Evolutionary conservation across 2,113 vertebrate species (phyloP), one percentile per base, ranked within the genome.

Genomic region (Cinclus mexicanus): DNA sequence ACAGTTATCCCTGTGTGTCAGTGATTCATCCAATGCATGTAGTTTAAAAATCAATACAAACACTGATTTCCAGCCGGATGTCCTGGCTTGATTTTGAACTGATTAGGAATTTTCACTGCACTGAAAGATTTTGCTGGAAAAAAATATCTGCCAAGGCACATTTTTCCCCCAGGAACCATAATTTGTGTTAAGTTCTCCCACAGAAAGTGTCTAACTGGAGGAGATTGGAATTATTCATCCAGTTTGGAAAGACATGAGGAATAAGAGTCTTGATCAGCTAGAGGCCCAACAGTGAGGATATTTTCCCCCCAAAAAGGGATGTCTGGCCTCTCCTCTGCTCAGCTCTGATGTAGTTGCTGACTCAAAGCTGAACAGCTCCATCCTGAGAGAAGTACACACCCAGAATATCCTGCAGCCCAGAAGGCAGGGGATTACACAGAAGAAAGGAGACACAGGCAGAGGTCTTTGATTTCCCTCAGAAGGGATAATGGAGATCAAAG

Each of bases 281-380:
- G 68, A 88, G 53, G n/a, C 49, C 86, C 49, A 71, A 53, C 29
- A 72, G 44, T 2, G 6, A 64, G 29, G 24, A 7, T 33, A 33
- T 64, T 92, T 92, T 37, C 35, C 21, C 41, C 89, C 60, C 31
- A 76, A 82, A 80, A 87, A 82, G 35, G 35, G 57, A 42, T 2
- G 6, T 20, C 37, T 78, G 57, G 16, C 16, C 24, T 87, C 67
- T 78, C 50, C 67, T 78, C 50, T 69, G 28, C 46, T 91, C 50
- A 31, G 68, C 60, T 53, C 61, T 60, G 37, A 29, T 47, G 28
- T 7, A 33, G 35, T 6, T 80, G 10, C 63, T 59, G 72, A 63
- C 80, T 80, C 42, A 65, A 88, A 86, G 76, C 86, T 63, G 89
- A 95, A 83, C 79, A 94, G 95, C 92, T 93, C 90, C 92, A 92